phyloP scores from a whole-genome alignment of 1,140 invertebrate genomes.

The Drosophila pachea region DNA sequence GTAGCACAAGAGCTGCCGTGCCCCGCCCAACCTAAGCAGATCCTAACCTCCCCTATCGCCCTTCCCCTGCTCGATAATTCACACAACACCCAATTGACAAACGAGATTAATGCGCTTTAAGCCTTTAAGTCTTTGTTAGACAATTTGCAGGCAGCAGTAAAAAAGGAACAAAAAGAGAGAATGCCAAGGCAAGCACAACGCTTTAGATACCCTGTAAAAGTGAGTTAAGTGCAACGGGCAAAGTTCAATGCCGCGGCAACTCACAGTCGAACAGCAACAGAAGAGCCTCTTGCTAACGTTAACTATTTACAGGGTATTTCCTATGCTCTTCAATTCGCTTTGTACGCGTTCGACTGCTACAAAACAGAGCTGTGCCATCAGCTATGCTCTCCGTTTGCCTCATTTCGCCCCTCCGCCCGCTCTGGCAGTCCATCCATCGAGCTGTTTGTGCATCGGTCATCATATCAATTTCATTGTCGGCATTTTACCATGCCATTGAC shows the following conservation, averaged over 20 bases:
- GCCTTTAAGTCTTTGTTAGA: constrained; percentile 76
- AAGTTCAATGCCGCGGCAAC: too few species aligned
- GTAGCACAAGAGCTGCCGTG: constrained; percentile 16
- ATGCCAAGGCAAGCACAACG: background rate
- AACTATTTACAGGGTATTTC: too few species aligned
- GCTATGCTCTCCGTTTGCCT: too few species aligned
- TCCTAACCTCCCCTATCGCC: too few species aligned
- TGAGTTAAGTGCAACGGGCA: background rate
- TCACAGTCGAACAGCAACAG: too few species aligned
- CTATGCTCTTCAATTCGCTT: too few species aligned
- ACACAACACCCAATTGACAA: constrained; percentile 44
- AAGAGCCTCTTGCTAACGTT: too few species aligned
- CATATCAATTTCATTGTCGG: constrained; percentile 33
- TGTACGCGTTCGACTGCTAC: too few species aligned
- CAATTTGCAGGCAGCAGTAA: constrained; percentile 58
- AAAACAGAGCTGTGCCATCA: too few species aligned
- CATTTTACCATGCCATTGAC: constrained; percentile 15
- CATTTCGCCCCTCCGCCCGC: background rate
- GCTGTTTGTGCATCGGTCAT: constrained; percentile 4
- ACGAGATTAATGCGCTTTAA: constrained; percentile 72
- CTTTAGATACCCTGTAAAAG: background rate
- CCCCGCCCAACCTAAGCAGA: too few species aligned
- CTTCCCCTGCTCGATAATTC: background rate
- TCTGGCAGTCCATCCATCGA: constrained; percentile 25
- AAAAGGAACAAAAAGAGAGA: constrained; percentile 17